phyloP scores from a whole-genome alignment of 2,888 invertebrate genomes.

The Rhogogaster chlorosoma region DNA sequence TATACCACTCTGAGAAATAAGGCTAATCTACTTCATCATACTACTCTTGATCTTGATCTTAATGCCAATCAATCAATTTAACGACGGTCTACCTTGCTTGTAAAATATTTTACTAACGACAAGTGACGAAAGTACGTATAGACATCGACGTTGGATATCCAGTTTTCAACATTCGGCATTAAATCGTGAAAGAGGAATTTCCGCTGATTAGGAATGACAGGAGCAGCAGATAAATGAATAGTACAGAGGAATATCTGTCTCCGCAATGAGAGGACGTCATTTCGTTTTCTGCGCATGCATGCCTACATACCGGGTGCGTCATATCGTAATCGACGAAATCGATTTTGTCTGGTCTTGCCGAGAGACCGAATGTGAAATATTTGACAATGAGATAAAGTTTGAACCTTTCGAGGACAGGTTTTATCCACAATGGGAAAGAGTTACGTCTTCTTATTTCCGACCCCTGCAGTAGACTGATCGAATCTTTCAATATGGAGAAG shows the following conservation, averaged over 20 bases:
- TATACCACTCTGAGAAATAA: background rate
- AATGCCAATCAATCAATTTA: constrained; percentile 23
- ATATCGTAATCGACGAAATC: background rate
- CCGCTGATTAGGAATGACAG: background rate
- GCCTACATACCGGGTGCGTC: background rate
- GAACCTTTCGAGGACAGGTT: background rate
- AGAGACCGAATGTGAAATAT: background rate
- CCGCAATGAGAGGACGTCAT: background rate
- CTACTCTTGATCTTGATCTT: background rate
- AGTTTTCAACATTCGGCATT: background rate
- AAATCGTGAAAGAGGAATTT: background rate
- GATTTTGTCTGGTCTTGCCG: background rate
- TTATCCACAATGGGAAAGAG: background rate
- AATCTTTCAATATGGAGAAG: background rate
- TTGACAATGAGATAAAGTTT: background rate
- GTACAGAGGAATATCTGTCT: background rate
- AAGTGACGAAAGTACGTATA: background rate
- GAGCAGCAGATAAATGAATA: background rate
- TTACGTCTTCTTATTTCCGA: background rate
- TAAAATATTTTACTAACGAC: background rate
- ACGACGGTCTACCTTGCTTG: background rate
- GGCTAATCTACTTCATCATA: constrained; percentile 2
- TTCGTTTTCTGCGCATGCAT: background rate
- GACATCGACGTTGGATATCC: too few relatives aligned
- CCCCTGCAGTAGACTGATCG: too few relatives aligned